These are phyloP conservation scores for Euclidia mi DNA, from an alignment of 2,888 invertebrate genomes.

Conservation along the genomic window DNA sequence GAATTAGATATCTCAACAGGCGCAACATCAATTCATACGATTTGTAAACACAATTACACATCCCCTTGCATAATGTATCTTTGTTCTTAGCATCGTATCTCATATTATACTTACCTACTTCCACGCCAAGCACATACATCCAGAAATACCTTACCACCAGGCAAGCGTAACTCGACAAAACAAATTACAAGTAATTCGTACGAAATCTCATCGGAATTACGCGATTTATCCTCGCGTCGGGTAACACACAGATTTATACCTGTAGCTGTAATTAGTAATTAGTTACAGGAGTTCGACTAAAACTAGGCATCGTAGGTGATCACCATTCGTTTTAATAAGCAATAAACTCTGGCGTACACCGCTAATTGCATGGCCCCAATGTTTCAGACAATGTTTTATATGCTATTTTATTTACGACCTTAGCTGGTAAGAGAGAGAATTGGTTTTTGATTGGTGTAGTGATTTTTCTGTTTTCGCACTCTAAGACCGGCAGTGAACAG, in stretches of 20 bases:
- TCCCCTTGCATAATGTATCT: too few species aligned
- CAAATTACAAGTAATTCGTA: neutral
- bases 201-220: constrained; percentile 5
- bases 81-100: too few species aligned
- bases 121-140: too few species aligned
- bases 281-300: constrained; percentile 18
- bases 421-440: neutral
- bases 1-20: too few species aligned
- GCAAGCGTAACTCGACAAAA: neutral
- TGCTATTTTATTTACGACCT: constrained; percentile 13
- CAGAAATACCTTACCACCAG: neutral
- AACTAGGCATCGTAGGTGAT: constrained; percentile 28
- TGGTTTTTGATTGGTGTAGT: neutral
- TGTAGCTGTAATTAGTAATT: constrained; percentile 22
- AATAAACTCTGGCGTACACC: constrained; percentile 30
- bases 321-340: constrained; percentile 44
- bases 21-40: too few species aligned
- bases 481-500: neutral
- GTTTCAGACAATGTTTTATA: constrained; percentile 10
- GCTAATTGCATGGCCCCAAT: constrained; percentile 35
- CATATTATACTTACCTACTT: too few species aligned
- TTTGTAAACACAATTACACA: too few species aligned
- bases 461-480: neutral
- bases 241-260: constrained; percentile 2
- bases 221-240: neutral